Evolutionary conservation across 2,113 vertebrate species (phyloP).

Genomic region (Climacteris rufus): DNA sequence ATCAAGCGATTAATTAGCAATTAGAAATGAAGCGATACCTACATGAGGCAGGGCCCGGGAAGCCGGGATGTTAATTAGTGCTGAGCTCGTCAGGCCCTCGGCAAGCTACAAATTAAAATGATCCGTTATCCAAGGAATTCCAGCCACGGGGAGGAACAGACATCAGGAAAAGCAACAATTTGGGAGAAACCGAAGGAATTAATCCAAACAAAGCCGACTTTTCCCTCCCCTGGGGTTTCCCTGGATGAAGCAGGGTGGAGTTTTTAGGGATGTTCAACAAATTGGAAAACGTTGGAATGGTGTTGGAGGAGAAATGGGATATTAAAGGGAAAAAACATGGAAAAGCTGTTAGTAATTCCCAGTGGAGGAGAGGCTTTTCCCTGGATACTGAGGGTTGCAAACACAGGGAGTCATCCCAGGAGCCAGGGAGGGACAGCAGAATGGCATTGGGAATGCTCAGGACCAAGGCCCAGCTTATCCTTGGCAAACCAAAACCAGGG

Average conservation of each 20-base stretch:
- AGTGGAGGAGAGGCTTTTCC: not conserved
- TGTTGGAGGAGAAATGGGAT: not conserved
- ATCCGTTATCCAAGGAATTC: constrained; percentile 61
- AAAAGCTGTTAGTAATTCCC: not conserved
- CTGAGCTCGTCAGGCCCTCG: constrained; percentile 80
- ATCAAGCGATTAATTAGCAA: not conserved
- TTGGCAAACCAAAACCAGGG: not conserved
- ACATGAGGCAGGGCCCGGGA: constrained; percentile 85
- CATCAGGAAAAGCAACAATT: not conserved
- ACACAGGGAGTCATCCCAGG: not conserved
- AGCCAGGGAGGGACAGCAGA: not conserved
- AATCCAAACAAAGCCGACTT: not conserved
- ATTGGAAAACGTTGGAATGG: not conserved
- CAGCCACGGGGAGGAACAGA: not conserved
- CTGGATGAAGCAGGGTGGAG: rapidly evolving
- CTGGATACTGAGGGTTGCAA: rapidly evolving
- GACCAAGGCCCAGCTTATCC: not conserved
- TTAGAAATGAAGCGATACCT: constrained; percentile 76
- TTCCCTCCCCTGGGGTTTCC: not conserved
- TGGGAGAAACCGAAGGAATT: not conserved
- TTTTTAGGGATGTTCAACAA: rapidly evolving
- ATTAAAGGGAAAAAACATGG: not conserved
- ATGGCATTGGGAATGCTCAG: not conserved
- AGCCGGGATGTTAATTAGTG: constrained; percentile 85
- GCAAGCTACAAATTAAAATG: constrained; percentile 82